These are phyloP conservation scores for Scaptomyza pallida DNA, from an alignment of 1,140 invertebrate species.

Conservation along the genomic window DNA sequence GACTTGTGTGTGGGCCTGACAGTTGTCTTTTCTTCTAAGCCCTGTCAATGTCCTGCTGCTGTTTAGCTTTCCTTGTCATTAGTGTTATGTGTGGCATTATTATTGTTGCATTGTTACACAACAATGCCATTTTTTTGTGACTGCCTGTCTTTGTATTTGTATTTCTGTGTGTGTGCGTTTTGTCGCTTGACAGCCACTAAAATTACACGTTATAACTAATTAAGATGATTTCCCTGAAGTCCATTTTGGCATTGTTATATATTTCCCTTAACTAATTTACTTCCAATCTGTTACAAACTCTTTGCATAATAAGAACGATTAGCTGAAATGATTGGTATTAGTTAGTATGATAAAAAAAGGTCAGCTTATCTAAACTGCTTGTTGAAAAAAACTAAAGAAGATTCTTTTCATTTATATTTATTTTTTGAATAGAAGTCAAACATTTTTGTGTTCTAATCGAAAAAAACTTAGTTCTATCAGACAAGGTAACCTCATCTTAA, in stretches of 20 bases:
- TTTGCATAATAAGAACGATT: conserved; percentile 21
- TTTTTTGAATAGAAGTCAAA: too few relatives aligned
- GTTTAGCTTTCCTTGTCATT: conserved; percentile 52
- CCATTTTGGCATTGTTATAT: conserved; percentile 7
- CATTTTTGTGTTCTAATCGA: too few relatives aligned
- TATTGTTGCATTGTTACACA: conserved; percentile 33
- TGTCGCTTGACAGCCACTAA: conserved; percentile 53
- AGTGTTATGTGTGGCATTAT: conserved; percentile 40
- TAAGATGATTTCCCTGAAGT: conserved; percentile 52
- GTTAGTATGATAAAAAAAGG: not conserved
- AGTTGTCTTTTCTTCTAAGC: conserved; percentile 41
- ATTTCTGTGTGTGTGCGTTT: conserved; percentile 15
- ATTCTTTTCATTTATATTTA: too few relatives aligned
- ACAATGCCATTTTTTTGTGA: conserved; percentile 55
- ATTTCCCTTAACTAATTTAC: conserved; percentile 54
- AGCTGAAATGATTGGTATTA: not conserved
- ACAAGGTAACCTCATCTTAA: too few relatives aligned
- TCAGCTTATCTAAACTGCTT: too few relatives aligned
- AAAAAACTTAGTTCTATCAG: too few relatives aligned
- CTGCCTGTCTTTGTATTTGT: conserved; percentile 18
- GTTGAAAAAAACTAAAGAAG: too few relatives aligned
- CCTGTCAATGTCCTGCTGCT: conserved; percentile 24
- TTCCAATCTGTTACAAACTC: conserved; percentile 53
- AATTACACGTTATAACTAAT: conserved; percentile 78
- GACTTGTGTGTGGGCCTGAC: conserved; percentile 45